Evolutionary conservation across 2,113 vertebrate genomes (phyloP).

Genomic region (Lepus americanus): DNA sequence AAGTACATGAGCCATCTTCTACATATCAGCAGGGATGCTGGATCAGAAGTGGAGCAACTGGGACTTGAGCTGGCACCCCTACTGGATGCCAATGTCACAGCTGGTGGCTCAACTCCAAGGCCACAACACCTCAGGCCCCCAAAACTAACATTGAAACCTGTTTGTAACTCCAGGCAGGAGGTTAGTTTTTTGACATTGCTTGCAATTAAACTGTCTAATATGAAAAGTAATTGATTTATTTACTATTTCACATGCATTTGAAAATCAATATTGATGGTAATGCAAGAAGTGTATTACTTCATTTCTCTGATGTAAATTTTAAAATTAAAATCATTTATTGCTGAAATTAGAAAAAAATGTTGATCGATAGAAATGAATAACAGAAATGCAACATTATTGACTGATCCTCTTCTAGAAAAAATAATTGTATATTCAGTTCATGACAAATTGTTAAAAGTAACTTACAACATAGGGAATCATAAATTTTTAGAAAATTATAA

Average conservation of each 20-base stretch:
- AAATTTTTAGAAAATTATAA: background rate
- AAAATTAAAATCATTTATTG: slow-evolving; percentile 51
- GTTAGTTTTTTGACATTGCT: background rate
- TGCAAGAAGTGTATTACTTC: slow-evolving; percentile 9
- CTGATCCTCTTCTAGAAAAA: background rate
- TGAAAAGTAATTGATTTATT: slow-evolving; percentile 64
- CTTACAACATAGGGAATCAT: background rate
- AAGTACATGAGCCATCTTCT: too few relatives aligned
- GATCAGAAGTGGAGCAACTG: too few relatives aligned
- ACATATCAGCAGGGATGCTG: too few relatives aligned
- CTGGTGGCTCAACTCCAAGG: too few relatives aligned
- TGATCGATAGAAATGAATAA: background rate
- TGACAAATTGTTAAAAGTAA: background rate
- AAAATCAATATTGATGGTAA: slow-evolving; percentile 71
- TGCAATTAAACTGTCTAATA: slow-evolving; percentile 42
- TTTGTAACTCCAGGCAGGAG: background rate
- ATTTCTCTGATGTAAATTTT: background rate
- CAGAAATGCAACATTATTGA: background rate
- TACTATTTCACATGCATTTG: slow-evolving; percentile 28
- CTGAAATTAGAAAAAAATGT: slow-evolving; percentile 31
- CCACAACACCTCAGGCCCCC: too few relatives aligned
- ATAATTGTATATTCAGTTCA: background rate
- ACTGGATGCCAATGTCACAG: too few relatives aligned
- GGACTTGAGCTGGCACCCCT: too few relatives aligned
- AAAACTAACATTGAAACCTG: background rate